Base-by-base conservation (phyloP, 2,113 vertebrate species). In the Malurus alboscapulatus region DNA sequence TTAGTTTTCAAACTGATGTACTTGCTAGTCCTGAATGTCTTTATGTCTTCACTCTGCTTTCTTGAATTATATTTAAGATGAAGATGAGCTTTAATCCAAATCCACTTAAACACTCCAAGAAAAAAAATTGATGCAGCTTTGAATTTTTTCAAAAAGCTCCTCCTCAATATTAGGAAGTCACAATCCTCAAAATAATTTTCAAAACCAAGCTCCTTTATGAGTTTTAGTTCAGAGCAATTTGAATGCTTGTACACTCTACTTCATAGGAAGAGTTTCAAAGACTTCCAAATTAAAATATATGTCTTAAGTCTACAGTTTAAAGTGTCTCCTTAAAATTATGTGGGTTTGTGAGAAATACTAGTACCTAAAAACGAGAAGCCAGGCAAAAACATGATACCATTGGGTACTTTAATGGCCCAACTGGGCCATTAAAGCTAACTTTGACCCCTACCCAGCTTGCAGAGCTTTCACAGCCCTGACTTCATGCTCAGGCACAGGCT, bases 51-150 rank as follows among this genome's bases (percentile, higher is more conserved):
- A 67, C 24, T 77, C 54, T 42, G 55, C n/a, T 44, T 67, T 44
- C 61, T 59, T 90, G 73, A 83, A 83, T 72, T 65, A 73, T 20
- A 50, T 69, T 87, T 87, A 90, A 85, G 42, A 5, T 79, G 58
- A 89, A 89, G 77, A 77, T 63, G 55, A 88, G 8, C 34, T 84
- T 77, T 84, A 88, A 88, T 79, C n/a, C 69, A 87, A 93, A 94
- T 82, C 48, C 61, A 45, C 18, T 68, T 68, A 80, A 95, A 76
- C 12, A 47, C 3, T 32, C 12, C 3, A 83, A 72, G 6, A 18
- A 54, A 66, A 75, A 74, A 87, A 87, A 40, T 2, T 10, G 17
- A 74, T 84, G 84, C 48, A 71, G n/a, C 17, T 83, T 86, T 50
- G 22, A 53, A 9, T 9, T 88, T 88, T 66, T 59, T 44, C 4